Conservation (phyloP, 2,113 vertebrate genomes). For the Pluvialis apricaria region DNA sequence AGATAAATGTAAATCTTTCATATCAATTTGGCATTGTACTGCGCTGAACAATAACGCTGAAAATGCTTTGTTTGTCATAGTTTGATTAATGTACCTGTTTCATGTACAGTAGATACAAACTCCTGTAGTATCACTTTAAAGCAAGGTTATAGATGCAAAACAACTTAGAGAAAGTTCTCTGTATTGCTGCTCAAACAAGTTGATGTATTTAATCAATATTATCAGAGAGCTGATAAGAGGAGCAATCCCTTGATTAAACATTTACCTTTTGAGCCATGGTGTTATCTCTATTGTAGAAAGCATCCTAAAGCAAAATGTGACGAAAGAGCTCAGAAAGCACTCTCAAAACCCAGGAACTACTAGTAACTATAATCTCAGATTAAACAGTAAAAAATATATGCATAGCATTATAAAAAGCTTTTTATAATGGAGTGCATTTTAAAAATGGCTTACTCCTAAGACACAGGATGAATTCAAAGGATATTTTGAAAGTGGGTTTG, state of each 20-base stretch:
- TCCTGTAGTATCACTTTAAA: background rate
- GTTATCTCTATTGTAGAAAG: background rate
- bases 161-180: background rate
- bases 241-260: background rate
- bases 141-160: background rate
- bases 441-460: background rate
- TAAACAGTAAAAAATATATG: background rate
- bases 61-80: background rate
- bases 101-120: background rate
- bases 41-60: background rate
- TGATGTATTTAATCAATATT: background rate
- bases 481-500: background rate
- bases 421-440: background rate
- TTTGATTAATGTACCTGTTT: background rate
- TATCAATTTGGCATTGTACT: background rate
- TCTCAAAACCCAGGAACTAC: background rate
- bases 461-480: background rate
- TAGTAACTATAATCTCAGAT: background rate
- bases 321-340: background rate
- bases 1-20: background rate
- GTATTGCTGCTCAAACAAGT: background rate
- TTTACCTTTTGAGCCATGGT: background rate
- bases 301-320: background rate
- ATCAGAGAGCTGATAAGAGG: background rate
- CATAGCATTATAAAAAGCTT: background rate